Percentiles rank a stretch among this genome's conserved stretches.
These are phyloP conservation scores for Eulacestoma nigropectus DNA, from an alignment of 2,113 vertebrate genomes.

Conservation along the genomic window DNA sequence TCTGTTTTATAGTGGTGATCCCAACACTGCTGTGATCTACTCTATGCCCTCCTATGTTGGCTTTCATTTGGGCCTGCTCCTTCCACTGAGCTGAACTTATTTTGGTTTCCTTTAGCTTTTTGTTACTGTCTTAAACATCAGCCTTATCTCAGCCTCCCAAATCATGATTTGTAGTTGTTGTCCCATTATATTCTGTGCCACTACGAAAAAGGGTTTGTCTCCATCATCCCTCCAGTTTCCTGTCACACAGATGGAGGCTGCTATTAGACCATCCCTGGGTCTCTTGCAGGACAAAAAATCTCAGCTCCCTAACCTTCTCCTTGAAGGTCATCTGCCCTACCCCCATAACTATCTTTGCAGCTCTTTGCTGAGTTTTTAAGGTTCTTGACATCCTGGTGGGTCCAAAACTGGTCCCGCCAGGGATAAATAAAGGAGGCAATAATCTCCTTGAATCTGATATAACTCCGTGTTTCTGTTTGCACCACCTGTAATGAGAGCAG, in stretches of 20 bases:
- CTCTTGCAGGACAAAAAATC: not conserved
- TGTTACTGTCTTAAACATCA: not conserved
- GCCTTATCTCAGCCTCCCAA: not conserved
- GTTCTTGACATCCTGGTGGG: not conserved
- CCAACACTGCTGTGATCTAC: not conserved
- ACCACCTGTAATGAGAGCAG: not conserved
- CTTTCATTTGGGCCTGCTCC: not conserved
- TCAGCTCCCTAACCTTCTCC: not conserved
- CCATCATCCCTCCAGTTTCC: not conserved
- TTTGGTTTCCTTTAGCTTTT: not conserved
- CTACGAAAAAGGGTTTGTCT: not conserved
- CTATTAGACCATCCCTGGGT: not conserved
- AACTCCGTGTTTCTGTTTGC: not conserved
- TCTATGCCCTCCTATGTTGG: accelerated
- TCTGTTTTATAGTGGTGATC: not conserved
- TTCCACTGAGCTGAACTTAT: not conserved
- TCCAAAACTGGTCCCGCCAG: not conserved
- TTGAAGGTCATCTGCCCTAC: not conserved
- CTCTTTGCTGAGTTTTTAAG: not conserved
- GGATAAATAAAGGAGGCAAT: not conserved
- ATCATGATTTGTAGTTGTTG: not conserved
- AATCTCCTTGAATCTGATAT: not conserved
- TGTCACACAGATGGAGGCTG: not conserved
- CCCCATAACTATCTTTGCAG: not conserved
- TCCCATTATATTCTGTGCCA: not conserved